Percentiles rank a stretch among this genome's conserved stretches.
Conservation (phyloP, 2,797 vertebrate genomes). For the Lagorchestes hirsutus region DNA sequence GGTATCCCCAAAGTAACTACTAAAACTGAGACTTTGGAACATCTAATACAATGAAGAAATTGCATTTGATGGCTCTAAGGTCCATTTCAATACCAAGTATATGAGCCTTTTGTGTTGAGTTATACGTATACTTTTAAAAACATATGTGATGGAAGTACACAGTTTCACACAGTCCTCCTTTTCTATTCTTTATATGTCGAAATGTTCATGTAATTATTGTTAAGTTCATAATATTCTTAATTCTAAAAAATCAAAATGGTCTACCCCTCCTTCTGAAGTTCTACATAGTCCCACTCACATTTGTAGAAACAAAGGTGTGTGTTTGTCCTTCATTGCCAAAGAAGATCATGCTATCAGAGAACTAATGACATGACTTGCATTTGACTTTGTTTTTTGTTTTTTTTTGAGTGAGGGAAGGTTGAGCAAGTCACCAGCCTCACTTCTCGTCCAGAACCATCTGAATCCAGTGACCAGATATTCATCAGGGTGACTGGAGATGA, state of each 20-base stretch:
- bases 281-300: not conserved
- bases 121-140: not conserved
- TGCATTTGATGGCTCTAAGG: not conserved
- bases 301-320: not conserved
- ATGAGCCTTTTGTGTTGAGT: not conserved
- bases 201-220: not conserved
- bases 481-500: no score
- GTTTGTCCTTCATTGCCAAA: no score
- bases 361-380: no score
- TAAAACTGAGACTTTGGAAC: not conserved
- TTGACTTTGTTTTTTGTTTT: no score
- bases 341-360: no score
- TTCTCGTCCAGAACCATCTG: no score
- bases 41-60: not conserved
- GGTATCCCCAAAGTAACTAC: not conserved
- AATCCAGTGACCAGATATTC: no score
- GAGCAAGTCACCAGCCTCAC: no score
- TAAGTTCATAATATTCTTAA: not conserved
- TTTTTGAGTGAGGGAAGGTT: no score
- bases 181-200: not conserved
- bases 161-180: not conserved
- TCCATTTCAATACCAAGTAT: not conserved
- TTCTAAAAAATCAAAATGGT: not conserved
- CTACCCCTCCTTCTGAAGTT: not conserved
- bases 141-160: not conserved